A percentile compares a stretch with the other conserved stretches of the same genome.
Conservation (phyloP, 2,797 vertebrate genomes). For the Potorous gilbertii region DNA sequence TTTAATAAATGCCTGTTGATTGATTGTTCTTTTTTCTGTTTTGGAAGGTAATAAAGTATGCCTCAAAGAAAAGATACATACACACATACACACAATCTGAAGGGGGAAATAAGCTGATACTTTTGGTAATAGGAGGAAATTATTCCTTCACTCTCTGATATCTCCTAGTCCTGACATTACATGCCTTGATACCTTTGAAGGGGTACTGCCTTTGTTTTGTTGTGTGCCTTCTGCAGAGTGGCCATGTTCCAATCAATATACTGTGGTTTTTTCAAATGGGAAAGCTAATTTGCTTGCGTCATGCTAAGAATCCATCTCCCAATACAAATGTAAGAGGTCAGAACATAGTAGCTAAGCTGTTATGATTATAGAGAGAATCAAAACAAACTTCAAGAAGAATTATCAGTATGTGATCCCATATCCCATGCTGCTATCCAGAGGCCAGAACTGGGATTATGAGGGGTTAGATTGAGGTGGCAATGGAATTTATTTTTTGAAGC, state of each 20-base stretch:
- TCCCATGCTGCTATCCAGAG: neutral
- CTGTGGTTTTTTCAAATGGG: constrained; percentile 12
- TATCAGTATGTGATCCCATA: neutral
- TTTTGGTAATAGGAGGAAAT: neutral
- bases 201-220: neutral
- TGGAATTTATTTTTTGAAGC: neutral
- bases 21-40: neutral
- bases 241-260: constrained; percentile 17
- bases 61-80: neutral
- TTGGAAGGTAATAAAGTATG: neutral
- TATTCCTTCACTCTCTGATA: neutral
- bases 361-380: neutral
- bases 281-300: constrained; percentile 33
- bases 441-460: neutral
- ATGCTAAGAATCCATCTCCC: constrained; percentile 31
- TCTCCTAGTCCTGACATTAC: fast-evolving
- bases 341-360: neutral
- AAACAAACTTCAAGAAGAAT: constrained; percentile 23
- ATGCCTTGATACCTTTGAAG: neutral
- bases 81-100: neutral
- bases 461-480: neutral
- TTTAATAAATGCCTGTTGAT: neutral
- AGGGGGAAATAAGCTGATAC: neutral
- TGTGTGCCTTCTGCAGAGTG: neutral
- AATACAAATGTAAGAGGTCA: constrained; percentile 42